Base-by-base conservation (phyloP, 2,797 vertebrate genomes). In the Danio tinwini region DNA sequence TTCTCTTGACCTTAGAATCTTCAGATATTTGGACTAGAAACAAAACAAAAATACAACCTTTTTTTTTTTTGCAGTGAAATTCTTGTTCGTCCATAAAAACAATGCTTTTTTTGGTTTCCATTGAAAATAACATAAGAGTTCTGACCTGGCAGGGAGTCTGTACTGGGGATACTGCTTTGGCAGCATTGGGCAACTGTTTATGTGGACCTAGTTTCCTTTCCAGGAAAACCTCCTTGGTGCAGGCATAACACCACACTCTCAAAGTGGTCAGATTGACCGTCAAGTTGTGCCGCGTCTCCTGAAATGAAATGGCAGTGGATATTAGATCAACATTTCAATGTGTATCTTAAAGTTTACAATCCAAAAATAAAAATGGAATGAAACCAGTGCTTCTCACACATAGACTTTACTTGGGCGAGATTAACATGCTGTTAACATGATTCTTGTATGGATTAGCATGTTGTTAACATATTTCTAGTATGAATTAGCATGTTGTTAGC, bases 211-310 rank as follows among this genome's bases (percentile, higher is more conserved):
- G 90, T 89, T 99, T 98, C 84, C 96, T 94, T 70, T 98, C 97
- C 90, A 99, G 91, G 89, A 99, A 99, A 11, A 99, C 98, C 90
- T 99, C 98, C 89, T 98, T 98, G 86, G 96, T 95, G 80, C 98
- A 99, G 88, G 96, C 95, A 0, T 99, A 99, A 92, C 98, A 99
- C 98, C 98, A 99, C 71, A 99, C 96, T 74, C 98, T 93, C 7
- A 99, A 94, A 0, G 98, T 99, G 77, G 98, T 99, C 84, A 99
- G 95, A 91, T 99, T 99, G 89, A 99, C 98, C 0, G 98, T 99
- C 61, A 99, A 91, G 91, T 95, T 97, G 91, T 99, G 98, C 44
- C 94, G 94, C 42, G 96, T 96, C 81, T 98, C 96, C 98, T 99
- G 80, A 12, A 61, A 44, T 16, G 47, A 77, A 9, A 8, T 76